A percentile compares a stretch with the other conserved stretches of the same genome.
Conservation (phyloP, 2,113 vertebrate species). For the Eleginops maclovinus region DNA sequence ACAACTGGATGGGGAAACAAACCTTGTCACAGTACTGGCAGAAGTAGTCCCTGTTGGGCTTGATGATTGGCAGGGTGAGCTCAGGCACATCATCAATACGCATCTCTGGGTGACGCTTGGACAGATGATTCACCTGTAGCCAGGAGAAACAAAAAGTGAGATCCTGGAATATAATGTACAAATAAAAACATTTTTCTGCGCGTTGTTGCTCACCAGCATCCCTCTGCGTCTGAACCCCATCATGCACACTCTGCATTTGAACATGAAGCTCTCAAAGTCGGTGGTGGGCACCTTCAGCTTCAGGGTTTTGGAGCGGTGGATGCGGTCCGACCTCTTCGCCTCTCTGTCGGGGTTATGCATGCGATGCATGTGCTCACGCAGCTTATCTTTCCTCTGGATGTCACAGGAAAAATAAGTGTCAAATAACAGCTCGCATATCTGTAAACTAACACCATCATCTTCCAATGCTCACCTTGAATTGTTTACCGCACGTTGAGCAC, state of each 20-base stretch:
- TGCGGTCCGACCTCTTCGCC: constrained; percentile 94
- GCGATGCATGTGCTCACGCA: constrained; percentile 98
- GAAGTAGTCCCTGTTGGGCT: constrained; percentile 98
- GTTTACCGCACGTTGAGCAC: constrained; percentile 97
- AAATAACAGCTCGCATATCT: background rate
- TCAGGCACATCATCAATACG: constrained; percentile 98
- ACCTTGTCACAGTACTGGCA: constrained; percentile 99
- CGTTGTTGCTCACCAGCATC: constrained; percentile 91
- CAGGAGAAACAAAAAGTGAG: constrained; percentile 6
- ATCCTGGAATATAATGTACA: background rate
- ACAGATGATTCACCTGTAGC: constrained; percentile 95
- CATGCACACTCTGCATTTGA: constrained; percentile 98
- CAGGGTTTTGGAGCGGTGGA: constrained; percentile 93
- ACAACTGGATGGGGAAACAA: background rate
- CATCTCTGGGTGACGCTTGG: constrained; percentile 98
- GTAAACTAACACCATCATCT: background rate
- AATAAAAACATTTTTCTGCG: background rate
- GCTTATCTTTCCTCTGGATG: constrained; percentile 94
- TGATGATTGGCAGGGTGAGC: constrained; percentile 97
- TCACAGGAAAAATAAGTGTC: background rate
- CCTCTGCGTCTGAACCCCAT: constrained; percentile 98
- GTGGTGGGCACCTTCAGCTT: constrained; percentile 94
- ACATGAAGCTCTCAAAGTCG: constrained; percentile 97
- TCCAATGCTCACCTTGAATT: constrained; percentile 90
- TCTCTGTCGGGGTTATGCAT: constrained; percentile 99